These are phyloP conservation scores for Synaphobranchus kaupii DNA, from an alignment of 2,797 vertebrate genomes.

Conservation along the genomic window DNA sequence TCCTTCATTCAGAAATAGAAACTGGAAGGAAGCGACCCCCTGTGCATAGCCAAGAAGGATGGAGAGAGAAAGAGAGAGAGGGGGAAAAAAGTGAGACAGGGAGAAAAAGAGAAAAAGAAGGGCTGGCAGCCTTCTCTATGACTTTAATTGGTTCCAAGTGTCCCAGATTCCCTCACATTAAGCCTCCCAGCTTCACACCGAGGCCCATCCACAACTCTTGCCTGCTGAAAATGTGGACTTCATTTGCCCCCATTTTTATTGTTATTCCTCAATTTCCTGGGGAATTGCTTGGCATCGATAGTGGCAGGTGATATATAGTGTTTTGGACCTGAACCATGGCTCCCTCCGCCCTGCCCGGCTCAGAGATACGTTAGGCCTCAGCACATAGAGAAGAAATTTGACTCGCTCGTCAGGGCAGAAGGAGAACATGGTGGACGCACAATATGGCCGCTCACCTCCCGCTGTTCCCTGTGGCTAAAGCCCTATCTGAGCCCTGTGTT, in stretches of 20 bases:
- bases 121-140: slow-evolving; percentile 38
- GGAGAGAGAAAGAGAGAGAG: slow-evolving; percentile 28
- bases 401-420: too few relatives aligned
- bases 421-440: too few relatives aligned
- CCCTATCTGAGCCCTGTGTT: too few relatives aligned
- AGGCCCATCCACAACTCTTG: slow-evolving; percentile 27
- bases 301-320: slow-evolving; percentile 45
- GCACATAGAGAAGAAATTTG: background rate
- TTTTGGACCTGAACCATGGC: slow-evolving; percentile 35
- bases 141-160: slow-evolving; percentile 60
- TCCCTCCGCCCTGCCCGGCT: background rate
- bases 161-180: slow-evolving; percentile 53
- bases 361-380: background rate
- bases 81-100: slow-evolving; percentile 13
- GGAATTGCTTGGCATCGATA: slow-evolving; percentile 42
- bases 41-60: slow-evolving; percentile 40
- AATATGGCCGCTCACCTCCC: too few relatives aligned
- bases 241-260: slow-evolving; percentile 47
- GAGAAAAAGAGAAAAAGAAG: slow-evolving; percentile 29
- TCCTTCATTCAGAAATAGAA: slow-evolving; percentile 48
- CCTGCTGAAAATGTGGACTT: slow-evolving; percentile 40
- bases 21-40: slow-evolving; percentile 47
- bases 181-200: slow-evolving; percentile 31
- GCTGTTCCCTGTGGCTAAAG: too few relatives aligned
- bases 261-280: slow-evolving; percentile 54